Evolutionary conservation across 2,888 invertebrate species (phyloP).

Genomic region (Drosophila meridionalis): DNA sequence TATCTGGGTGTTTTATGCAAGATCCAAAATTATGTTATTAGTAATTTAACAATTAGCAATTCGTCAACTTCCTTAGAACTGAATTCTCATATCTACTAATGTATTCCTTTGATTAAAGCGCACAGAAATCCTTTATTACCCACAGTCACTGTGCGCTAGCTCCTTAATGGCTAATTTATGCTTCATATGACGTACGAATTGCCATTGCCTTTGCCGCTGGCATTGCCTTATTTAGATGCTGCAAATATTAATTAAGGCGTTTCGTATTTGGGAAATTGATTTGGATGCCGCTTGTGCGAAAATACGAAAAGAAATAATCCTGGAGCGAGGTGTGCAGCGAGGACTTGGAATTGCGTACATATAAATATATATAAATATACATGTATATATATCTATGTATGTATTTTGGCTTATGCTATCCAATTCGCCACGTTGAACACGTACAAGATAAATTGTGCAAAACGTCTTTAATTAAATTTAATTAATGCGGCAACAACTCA

Average conservation of each 20-base stretch:
- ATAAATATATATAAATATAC: no score
- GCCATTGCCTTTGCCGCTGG: constrained; percentile 36
- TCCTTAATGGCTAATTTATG: background rate
- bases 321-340: background rate
- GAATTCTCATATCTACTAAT: no score
- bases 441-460: constrained; percentile 73
- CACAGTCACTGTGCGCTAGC: background rate
- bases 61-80: background rate
- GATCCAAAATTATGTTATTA: background rate
- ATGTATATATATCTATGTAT: constrained; percentile 3
- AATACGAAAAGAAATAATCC: background rate
- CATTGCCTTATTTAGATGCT: constrained; percentile 43
- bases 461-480: constrained; percentile 84
- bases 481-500: constrained; percentile 82
- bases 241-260: constrained; percentile 72
- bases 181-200: constrained; percentile 50
- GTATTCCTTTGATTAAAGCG: background rate
- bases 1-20: background rate
- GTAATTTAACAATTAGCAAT: background rate
- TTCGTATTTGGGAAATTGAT: constrained; percentile 64
- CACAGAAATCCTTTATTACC: background rate
- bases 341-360: background rate
- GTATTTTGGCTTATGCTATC: constrained; percentile 21
- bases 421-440: constrained; percentile 71
- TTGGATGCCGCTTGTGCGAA: constrained; percentile 27